Evolutionary conservation across 2,113 vertebrate genomes (phyloP), one percentile per base, ranked within the genome.

Genomic region (Actenoides hombroni): DNA sequence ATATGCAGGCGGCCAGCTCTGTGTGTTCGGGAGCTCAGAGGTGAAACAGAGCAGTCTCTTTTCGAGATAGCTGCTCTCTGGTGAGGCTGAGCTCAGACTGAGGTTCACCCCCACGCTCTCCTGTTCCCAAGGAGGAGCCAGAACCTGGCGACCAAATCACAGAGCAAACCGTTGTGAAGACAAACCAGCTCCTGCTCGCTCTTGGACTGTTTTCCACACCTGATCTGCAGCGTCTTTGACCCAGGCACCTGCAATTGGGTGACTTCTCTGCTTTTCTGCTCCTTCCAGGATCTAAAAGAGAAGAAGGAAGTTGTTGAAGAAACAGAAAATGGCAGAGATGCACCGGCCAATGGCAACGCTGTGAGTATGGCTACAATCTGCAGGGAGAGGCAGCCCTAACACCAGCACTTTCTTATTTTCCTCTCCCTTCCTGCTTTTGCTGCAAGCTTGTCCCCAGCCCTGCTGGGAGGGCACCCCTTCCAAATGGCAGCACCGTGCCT

Each of bases 241-340:
- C 51, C 33, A 21, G 61, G 60, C 83, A 81, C 11, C 79, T 93
- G 92, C 91, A 81, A 75, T 93, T 1, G 11, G 31, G 75, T 96
- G 94, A 97, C 89, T 96, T 92, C 56, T 94, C 17, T 81, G 84
- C 76, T 93, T 92, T 61, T 92, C 63, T 97, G 87, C 85, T 92
- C 42, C 49, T 96, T 95, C 90, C 70, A 99, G 99, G 99, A 99
- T 90, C 98, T 99, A 96, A 99, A 99, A 95, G 99, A 99, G 97
- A 99, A 99, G 98, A 99, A 99, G 97, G 98, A 98, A 98, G 98
- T 99, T 81, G 98, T 98, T 86, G 99, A 99, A 98, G 99, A 99
- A 97, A 98, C 99, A 90, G 99, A 99, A 97, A 99, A 99, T 59
- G 99, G 99, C 83, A 99, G 99, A 97, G 99, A 99, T 33, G 98